Evolutionary conservation across 2,888 invertebrate species (phyloP), one percentile per base, ranked within the genome.

Genomic region (Oligia latruncula): DNA sequence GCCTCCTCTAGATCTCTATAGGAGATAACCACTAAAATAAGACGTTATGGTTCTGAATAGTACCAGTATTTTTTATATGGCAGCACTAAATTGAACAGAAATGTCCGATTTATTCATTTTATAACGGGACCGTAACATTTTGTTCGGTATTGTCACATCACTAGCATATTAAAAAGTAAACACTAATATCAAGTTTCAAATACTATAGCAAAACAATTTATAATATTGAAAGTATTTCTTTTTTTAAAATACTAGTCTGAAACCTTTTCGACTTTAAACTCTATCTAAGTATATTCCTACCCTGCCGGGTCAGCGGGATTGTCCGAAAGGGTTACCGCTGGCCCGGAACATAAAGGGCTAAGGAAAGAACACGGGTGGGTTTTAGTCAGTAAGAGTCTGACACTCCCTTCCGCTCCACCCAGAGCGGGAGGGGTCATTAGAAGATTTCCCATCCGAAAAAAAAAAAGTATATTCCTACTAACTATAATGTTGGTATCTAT

Each of bases 21-120:
- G 20, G 13, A 80, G 90, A 90, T 90, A 90, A 86, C 72, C n/a
- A 40, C 70, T 85, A 74, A 82, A 86, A 83, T 85, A 89, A 89
- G 85, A 82, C 80, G 79, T 85, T 78, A 84, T 65, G 64, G 82
- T 80, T 71, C 46, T 17, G 40, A 84, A 87, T 80, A 46, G 71
- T 64, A 67, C 81, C 76, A 71, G 86, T 79, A 80, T 83, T 84
- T 89, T 70, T 90, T 86, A 87, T 86, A 82, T 81, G 71, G 71
- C 70, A 65, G 6, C 55, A 85, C 67, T 87, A 84, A 84, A 82
- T 78, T 84, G 35, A 78, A 13, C 71, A 81, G 52, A 77, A 79
- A 78, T 52, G n/a, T 46, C 71, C 55, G 75, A 76, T 82, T 74
- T 77, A 78, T 60, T 82, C 52, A 65, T 77, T 90, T 89, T 81